phyloP scores from a whole-genome alignment of 2,113 vertebrate species.

The Eonycteris spelaea region DNA sequence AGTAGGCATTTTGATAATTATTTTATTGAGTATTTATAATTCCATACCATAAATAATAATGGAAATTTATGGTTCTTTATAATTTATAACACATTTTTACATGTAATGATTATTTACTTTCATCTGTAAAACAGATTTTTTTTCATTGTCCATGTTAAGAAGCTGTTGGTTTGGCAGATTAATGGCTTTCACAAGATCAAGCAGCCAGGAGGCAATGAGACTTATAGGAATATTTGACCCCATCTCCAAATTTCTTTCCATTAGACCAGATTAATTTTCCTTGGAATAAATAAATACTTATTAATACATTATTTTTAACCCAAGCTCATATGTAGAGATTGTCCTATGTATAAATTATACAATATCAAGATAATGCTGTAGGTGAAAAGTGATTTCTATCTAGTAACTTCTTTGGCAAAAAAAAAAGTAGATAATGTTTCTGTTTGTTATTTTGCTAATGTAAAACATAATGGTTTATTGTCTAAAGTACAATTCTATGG shows the following conservation, averaged over 20 bases:
- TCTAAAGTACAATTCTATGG: not conserved
- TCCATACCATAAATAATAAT: not conserved
- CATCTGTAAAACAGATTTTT: not conserved
- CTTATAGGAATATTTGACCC: not conserved
- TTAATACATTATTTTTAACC: not conserved
- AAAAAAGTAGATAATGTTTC: not conserved
- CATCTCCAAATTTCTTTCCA: not conserved
- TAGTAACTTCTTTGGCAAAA: not conserved
- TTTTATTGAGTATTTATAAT: not conserved
- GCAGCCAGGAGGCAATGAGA: not conserved
- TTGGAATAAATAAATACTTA: not conserved
- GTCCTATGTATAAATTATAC: not conserved
- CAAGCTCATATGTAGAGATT: not conserved
- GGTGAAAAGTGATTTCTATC: not conserved
- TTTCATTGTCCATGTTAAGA: not conserved
- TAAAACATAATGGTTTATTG: not conserved
- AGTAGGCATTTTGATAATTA: not conserved
- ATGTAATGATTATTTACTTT: slow-evolving; percentile 1
- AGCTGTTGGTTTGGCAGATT: not conserved
- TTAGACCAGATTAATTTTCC: not conserved
- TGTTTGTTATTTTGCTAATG: not conserved
- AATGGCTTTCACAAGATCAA: not conserved
- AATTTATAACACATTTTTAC: not conserved
- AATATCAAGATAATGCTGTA: not conserved
- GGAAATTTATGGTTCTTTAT: not conserved